These are phyloP conservation scores for Ypsolopha scabrella DNA, from an alignment of 2,888 invertebrate genomes.

Conservation along the genomic window DNA sequence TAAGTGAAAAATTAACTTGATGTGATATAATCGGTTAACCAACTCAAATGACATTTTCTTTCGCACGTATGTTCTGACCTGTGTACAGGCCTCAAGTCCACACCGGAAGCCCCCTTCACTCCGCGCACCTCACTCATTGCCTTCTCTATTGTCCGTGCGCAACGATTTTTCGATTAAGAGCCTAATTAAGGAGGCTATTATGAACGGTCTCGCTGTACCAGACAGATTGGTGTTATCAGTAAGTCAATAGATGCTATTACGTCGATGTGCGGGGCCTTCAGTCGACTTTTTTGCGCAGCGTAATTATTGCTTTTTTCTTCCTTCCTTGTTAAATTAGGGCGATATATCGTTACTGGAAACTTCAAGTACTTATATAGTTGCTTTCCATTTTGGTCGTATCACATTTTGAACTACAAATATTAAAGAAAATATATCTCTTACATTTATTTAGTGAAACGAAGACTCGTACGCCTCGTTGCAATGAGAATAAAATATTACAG, in stretches of 20 bases:
- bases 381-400: too few relatives aligned
- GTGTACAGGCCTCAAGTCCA: background rate
- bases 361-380: too few relatives aligned
- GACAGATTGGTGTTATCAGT: conserved; percentile 1
- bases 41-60: too few relatives aligned
- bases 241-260: conserved; percentile 1
- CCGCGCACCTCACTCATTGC: conserved; percentile 3
- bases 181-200: conserved; percentile 32
- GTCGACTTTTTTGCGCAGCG: background rate
- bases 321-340: too few relatives aligned
- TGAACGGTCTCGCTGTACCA: conserved; percentile 7
- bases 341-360: too few relatives aligned
- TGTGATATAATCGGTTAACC: too few relatives aligned
- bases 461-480: too few relatives aligned
- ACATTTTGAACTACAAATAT: background rate
- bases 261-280: background rate
- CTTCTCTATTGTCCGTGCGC: conserved; percentile 18
- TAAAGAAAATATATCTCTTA: background rate
- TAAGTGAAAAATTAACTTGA: too few relatives aligned
- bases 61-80: too few relatives aligned
- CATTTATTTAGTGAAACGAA: too few relatives aligned
- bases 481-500: background rate
- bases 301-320: background rate
- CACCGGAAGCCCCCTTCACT: conserved; percentile 1
- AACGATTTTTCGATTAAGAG: conserved; percentile 34